Conservation (phyloP, 2,888 invertebrate species). For the Eupithecia inturbata region DNA sequence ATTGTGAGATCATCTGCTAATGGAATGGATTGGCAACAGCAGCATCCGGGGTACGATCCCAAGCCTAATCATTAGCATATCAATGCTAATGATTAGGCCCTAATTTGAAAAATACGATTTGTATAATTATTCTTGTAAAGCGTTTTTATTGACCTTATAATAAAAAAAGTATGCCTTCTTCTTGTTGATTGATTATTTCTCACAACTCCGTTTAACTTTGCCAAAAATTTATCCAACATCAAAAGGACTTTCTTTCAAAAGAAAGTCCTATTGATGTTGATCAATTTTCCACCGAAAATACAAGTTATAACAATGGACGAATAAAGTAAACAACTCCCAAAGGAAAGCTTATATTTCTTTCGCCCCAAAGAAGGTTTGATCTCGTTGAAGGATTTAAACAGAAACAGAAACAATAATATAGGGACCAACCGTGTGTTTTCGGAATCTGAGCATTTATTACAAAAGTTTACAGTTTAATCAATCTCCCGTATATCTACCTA, state of each 20-base stretch:
- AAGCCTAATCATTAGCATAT: neutral
- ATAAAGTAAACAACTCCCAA: conserved; percentile 12
- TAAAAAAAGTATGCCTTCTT: neutral
- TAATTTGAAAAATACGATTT: neutral
- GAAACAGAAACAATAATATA: neutral
- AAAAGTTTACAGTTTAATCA: neutral
- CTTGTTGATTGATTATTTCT: neutral
- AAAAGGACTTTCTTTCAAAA: conserved; percentile 7
- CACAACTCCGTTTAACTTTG: neutral
- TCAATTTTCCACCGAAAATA: neutral
- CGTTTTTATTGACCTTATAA: neutral
- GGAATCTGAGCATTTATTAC: neutral
- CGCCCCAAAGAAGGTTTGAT: conserved; percentile 17
- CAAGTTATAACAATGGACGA: conserved; percentile 9
- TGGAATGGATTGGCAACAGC: neutral
- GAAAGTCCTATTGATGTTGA: no score
- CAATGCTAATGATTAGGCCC: no score
- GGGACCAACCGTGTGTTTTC: neutral
- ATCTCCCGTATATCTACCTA: no score
- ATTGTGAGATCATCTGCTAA: neutral
- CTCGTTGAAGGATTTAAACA: conserved; percentile 7
- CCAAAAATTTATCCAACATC: neutral
- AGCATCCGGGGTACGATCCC: neutral
- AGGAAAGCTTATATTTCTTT: conserved; percentile 5
- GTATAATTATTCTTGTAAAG: neutral